Conservation (phyloP, 2,113 vertebrate species). For the Myocastor coypus region DNA sequence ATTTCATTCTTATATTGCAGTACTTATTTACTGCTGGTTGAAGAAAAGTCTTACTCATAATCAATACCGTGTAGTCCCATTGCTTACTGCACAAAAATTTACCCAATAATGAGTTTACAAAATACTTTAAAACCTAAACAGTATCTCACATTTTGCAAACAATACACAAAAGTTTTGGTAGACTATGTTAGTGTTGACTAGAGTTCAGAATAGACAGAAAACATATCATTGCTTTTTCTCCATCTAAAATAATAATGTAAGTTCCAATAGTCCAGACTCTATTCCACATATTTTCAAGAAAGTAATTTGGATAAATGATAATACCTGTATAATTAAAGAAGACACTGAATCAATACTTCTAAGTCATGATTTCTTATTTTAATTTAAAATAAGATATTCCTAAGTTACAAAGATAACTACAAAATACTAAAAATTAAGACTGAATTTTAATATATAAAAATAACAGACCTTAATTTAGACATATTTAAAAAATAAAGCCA, state of each 20-base stretch:
- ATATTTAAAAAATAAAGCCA: constrained; percentile 41
- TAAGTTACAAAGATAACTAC: background rate
- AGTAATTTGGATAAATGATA: constrained; percentile 30
- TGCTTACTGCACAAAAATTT: constrained; percentile 47
- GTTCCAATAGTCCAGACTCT: background rate
- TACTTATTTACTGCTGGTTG: background rate
- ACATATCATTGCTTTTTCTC: background rate
- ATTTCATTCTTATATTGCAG: background rate
- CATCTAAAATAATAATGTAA: constrained; percentile 16
- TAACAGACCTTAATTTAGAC: constrained; percentile 26
- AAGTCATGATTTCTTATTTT: constrained; percentile 24
- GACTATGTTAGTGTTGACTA: background rate
- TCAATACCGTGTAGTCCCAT: background rate
- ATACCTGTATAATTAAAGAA: background rate
- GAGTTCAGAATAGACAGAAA: background rate
- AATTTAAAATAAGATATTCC: constrained; percentile 43
- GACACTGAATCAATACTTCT: background rate
- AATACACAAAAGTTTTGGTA: background rate
- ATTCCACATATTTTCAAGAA: constrained; percentile 31
- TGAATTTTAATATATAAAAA: constrained; percentile 48
- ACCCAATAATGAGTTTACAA: background rate
- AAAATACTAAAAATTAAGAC: constrained; percentile 29
- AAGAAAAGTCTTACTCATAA: constrained; percentile 40
- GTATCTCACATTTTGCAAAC: constrained; percentile 3
- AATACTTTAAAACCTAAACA: constrained; percentile 12